A percentile compares a stretch with the other conserved stretches of the same genome.
Conservation (phyloP, 2,113 vertebrate species). For the Cranoglanis bouderius region DNA sequence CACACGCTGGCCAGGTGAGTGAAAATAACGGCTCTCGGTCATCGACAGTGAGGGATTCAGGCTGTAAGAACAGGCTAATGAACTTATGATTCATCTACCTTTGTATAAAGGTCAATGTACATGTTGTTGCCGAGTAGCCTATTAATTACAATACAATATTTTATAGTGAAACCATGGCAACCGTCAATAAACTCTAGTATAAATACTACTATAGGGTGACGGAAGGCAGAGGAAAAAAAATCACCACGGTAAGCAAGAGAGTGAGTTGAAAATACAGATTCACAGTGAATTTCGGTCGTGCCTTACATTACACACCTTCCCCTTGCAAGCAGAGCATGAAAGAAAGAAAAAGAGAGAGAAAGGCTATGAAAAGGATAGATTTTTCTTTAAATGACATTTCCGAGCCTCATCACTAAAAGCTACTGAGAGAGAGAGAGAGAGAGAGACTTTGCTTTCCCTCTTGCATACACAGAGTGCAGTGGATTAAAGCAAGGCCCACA, state of each 20-base stretch:
- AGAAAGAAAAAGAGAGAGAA: conserved; percentile 2
- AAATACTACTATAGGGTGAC: neutral
- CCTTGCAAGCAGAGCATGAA: conserved; percentile 46
- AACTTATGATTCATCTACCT: neutral
- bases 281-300: neutral
- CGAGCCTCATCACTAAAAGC: neutral
- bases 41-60: too few relatives aligned
- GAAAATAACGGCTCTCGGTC: too few relatives aligned
- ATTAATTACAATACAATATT: neutral
- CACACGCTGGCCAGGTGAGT: too few relatives aligned
- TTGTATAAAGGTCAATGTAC: neutral
- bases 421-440: neutral
- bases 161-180: neutral
- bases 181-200: neutral
- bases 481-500: neutral
- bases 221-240: neutral
- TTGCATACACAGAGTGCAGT: conserved; percentile 25
- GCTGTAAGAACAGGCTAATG: too few relatives aligned
- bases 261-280: conserved; percentile 32
- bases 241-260: neutral
- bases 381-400: conserved; percentile 44
- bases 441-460: neutral
- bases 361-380: conserved; percentile 12
- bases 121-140: neutral
- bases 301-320: conserved; percentile 34